A percentile compares a stretch with the other conserved stretches of the same genome.
Conservation (phyloP, 2,797 vertebrate species). For the Jordanella pulchra region DNA sequence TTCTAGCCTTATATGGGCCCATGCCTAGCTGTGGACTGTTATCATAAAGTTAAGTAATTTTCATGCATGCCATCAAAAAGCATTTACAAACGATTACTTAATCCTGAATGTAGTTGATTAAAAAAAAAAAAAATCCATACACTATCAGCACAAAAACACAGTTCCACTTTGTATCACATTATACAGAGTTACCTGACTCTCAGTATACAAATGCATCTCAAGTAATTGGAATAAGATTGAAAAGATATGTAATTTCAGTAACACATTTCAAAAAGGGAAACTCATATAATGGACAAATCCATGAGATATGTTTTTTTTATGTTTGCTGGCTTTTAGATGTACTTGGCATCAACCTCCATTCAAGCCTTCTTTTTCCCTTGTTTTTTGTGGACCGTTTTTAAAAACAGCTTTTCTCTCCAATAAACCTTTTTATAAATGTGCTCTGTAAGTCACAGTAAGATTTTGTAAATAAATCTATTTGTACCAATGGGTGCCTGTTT, state of each 20-base stretch:
- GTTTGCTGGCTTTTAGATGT: not conserved
- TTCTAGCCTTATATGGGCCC: not conserved
- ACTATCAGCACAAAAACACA: conserved; percentile 20
- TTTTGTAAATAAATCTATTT: not conserved
- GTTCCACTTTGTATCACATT: conserved; percentile 13
- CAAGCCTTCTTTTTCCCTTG: too few species aligned
- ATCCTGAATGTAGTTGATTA: conserved; percentile 4
- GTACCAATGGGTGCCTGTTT: not conserved
- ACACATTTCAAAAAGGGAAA: not conserved
- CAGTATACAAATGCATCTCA: conserved; percentile 9
- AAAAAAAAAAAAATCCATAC: conserved; percentile 4
- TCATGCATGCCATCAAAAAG: conserved; percentile 1
- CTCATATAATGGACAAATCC: not conserved
- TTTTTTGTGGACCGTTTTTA: too few species aligned
- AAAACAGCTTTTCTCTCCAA: too few species aligned
- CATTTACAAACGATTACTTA: not conserved
- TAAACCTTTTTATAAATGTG: too few species aligned
- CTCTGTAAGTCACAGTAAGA: not conserved
- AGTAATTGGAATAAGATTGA: not conserved
- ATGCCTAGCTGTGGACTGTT: not conserved
- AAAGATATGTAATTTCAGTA: too few species aligned
- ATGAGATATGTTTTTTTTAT: not conserved
- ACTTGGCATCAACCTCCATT: not conserved
- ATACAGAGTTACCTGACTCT: conserved; percentile 7
- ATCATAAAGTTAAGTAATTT: conserved; percentile 5